Evolutionary conservation across 1,140 invertebrate species (phyloP).

Genomic region (Lycorma delicatula): DNA sequence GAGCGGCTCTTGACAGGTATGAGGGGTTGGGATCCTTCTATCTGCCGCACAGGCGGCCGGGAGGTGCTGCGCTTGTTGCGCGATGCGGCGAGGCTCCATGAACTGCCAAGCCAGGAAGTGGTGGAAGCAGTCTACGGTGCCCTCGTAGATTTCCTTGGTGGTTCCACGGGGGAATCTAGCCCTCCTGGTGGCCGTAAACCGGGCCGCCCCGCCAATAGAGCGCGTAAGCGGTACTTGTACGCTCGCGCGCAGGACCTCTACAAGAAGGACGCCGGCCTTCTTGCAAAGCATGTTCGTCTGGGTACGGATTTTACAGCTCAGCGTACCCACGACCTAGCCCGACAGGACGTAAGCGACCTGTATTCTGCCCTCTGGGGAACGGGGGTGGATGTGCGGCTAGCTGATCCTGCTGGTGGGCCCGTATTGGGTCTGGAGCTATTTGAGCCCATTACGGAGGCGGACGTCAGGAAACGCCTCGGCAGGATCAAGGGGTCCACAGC

Average conservation of each 20-base stretch:
- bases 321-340: neutral
- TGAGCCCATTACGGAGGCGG: neutral
- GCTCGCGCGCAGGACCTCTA: neutral
- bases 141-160: neutral
- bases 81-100: neutral
- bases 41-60: neutral
- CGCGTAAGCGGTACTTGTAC: neutral
- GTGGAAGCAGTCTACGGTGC: neutral
- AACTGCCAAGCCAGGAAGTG: neutral
- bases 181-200: too few relatives aligned
- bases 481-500: slow-evolving; percentile 10
- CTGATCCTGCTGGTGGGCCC: neutral
- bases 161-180: too few relatives aligned
- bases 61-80: neutral
- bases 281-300: neutral
- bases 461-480: slow-evolving; percentile 1
- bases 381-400: neutral
- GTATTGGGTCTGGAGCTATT: slow-evolving; percentile 1
- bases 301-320: neutral
- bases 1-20: neutral
- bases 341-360: neutral
- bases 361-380: slow-evolving; percentile 15
- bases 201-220: neutral
- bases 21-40: neutral
- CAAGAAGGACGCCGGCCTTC: neutral